Base-by-base conservation (phyloP, 2,797 vertebrate genomes). In the Novumbra hubbsi region DNA sequence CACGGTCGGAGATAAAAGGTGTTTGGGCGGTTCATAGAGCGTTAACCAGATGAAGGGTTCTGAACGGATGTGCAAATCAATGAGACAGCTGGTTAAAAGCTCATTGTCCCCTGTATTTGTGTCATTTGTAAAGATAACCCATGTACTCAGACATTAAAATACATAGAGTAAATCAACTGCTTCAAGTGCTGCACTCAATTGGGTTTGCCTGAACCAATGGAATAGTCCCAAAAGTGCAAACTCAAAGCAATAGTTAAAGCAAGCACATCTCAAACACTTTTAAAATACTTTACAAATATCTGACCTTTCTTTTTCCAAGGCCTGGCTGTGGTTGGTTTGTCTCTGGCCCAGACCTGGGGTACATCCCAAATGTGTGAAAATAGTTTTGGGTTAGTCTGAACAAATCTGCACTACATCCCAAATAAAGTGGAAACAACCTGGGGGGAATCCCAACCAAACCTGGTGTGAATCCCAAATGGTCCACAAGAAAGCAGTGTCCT, bases 81-180 rank as follows among this genome's bases (percentile, higher is more conserved):
- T 86, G 88, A 79, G 81, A 84, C 82, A 85, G 55, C 55, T 67
- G 78, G 75, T 81, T 80, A 82, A 84, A 86, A 85, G 76, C 65
- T 80, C 80, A 76, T 83, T 81, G 87, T 87, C 89, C 86, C 88
- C 76, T 77, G 86, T 88, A 82, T 72, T 83, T 80, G 65, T 84
- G 85, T 85, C 78, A 64, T 80, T 45, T 71, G 68, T 88, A 81
- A 83, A 81, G 38, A 1, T 41, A 16, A 78, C 82, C n/a, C 55
- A 21, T 60, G 55, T 60, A 24, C 11, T 60, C 55, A 21, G 55
- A 60, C 55, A 21, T 60, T 8, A 60, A 60, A 24, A 57, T 24
- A 57, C 55, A 55, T 55, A 60, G n/a, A 60, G n/a, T 60, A 60
- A n/a, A 57, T 60, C 21, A 60, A 60, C n/a, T 60, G 55, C n/a